A percentile compares a stretch with the other conserved stretches of the same genome.
These are phyloP conservation scores for Grammomys surdaster DNA, from an alignment of 2,113 vertebrate genomes.

Conservation along the genomic window DNA sequence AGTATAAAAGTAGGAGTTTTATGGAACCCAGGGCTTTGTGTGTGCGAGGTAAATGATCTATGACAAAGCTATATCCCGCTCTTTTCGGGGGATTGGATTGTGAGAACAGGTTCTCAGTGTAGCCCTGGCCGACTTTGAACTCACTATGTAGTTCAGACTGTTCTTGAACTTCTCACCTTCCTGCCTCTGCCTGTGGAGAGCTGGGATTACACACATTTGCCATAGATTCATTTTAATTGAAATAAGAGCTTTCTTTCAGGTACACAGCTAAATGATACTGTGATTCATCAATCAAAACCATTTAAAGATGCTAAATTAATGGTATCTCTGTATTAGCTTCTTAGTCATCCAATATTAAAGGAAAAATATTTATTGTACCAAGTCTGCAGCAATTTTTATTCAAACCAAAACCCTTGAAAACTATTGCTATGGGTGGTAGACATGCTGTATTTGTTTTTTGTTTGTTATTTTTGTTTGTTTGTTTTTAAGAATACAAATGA, in stretches of 20 bases:
- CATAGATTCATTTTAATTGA: background rate
- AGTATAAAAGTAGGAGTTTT: background rate
- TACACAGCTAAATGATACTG: background rate
- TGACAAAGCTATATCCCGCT: background rate
- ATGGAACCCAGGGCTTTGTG: background rate
- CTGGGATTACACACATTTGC: background rate
- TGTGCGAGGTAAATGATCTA: background rate
- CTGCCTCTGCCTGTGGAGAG: background rate
- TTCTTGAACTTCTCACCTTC: background rate
- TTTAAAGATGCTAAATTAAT: conserved; percentile 31
- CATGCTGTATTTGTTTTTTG: background rate
- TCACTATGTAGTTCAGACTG: background rate
- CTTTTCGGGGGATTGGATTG: background rate
- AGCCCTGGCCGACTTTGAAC: background rate
- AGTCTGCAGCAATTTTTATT: conserved; percentile 24
- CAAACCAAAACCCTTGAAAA: background rate
- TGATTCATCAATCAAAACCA: conserved; percentile 29
- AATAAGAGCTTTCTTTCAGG: background rate
- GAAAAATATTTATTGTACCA: background rate
- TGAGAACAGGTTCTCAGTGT: background rate
- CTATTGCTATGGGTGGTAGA: background rate
- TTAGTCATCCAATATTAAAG: background rate
- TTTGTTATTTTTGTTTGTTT: background rate
- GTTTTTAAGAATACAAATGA: background rate
- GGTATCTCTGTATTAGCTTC: conserved; percentile 46